phyloP scores from a whole-genome alignment of 2,888 invertebrate species.

The Netelia melanura region DNA sequence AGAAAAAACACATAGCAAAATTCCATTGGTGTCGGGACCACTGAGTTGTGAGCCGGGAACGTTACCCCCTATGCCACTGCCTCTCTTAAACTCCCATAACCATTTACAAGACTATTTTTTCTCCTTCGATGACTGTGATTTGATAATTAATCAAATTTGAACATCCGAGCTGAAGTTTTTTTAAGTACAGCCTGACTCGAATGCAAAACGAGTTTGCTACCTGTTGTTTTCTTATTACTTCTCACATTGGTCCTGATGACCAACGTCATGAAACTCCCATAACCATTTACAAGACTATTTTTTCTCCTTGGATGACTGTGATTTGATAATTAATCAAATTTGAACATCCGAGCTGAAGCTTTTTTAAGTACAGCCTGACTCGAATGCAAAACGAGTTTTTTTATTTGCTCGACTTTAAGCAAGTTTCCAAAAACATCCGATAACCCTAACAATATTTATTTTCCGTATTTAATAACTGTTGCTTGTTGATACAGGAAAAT shows the following conservation, averaged over 20 bases:
- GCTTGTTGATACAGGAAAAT: constrained; percentile 53
- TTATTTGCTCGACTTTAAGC: background rate
- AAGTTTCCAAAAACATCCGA: background rate
- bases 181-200: background rate
- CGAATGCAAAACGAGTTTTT: background rate
- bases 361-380: background rate
- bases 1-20: too few species aligned
- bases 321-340: background rate
- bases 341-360: background rate
- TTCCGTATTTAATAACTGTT: background rate
- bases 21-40: too few species aligned
- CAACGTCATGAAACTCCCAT: background rate
- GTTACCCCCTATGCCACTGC: too few species aligned
- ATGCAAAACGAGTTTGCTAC: background rate
- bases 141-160: background rate
- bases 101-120: background rate
- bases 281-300: background rate
- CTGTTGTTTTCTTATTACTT: too few species aligned
- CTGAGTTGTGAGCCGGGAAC: too few species aligned
- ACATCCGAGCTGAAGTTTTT: background rate
- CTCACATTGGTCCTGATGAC: background rate
- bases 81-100: background rate
- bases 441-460: background rate
- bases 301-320: background rate
- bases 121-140: background rate